These are phyloP conservation scores for Tuberolachnus salignus DNA, from an alignment of 2,888 invertebrate species.

Conservation along the genomic window DNA sequence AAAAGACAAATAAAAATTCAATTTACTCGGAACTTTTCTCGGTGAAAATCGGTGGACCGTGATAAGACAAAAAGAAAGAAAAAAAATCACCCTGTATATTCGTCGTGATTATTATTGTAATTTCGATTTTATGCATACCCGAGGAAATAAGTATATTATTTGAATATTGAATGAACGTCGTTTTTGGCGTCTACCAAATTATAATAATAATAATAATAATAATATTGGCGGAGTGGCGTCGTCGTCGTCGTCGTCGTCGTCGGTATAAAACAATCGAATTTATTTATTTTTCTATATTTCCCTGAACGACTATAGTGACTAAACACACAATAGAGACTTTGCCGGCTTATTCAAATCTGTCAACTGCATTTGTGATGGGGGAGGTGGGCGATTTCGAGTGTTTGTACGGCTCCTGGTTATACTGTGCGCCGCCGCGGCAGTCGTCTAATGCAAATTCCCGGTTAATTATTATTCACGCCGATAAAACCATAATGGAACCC, in stretches of 20 bases:
- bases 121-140: no score
- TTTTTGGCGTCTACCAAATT: neutral
- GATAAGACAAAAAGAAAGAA: no score
- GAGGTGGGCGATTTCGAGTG: conserved; percentile 14
- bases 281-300: conserved; percentile 24
- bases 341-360: conserved; percentile 28
- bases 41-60: no score
- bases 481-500: conserved; percentile 32
- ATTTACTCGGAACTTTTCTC: no score
- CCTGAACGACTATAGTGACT: neutral
- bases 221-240: neutral
- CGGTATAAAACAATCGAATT: conserved; percentile 15
- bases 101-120: no score
- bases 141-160: no score
- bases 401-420: conserved; percentile 15
- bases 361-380: neutral
- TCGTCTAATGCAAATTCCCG: conserved; percentile 33
- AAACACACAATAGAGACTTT: neutral
- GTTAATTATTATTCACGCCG: conserved; percentile 11
- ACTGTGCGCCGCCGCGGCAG: neutral
- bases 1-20: no score
- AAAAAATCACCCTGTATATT: no score
- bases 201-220: neutral
- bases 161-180: no score
- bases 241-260: no score